Percentiles rank a stretch among this genome's conserved stretches.
Evolutionary conservation across 1,140 invertebrate genomes (phyloP).

Genomic region (Cepaea nemoralis): DNA sequence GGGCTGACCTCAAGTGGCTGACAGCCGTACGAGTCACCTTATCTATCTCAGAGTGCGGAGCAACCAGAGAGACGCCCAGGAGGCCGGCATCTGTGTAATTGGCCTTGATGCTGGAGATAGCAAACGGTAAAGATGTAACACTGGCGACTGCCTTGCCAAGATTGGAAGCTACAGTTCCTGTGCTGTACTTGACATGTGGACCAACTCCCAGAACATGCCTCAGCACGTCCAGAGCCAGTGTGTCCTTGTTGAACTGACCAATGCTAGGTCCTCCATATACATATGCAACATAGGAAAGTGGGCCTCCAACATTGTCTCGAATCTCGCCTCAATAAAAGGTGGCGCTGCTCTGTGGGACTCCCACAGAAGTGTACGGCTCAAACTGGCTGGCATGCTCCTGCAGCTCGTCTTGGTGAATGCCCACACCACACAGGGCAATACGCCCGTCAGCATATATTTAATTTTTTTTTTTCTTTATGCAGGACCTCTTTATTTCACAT

Average conservation of each 20-base stretch:
- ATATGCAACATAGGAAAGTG: conserved; percentile 82
- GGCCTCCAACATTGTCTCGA: conserved; percentile 73
- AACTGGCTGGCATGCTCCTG: conserved; percentile 76
- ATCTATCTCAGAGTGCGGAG: conserved; percentile 77
- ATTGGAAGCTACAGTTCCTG: conserved; percentile 70
- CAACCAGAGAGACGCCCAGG: conserved; percentile 84
- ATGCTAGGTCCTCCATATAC: conserved; percentile 81
- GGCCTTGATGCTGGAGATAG: conserved; percentile 80
- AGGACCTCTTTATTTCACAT: no score
- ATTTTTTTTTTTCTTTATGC: no score
- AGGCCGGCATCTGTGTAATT: conserved; percentile 87
- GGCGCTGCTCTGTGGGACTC: conserved; percentile 53
- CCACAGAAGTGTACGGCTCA: conserved; percentile 52
- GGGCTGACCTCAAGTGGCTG: conserved; percentile 75
- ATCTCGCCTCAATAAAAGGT: conserved; percentile 76
- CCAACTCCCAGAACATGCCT: conserved; percentile 81
- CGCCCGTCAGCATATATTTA: no score
- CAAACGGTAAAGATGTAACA: conserved; percentile 69
- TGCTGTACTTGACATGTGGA: conserved; percentile 81
- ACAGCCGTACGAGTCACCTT: conserved; percentile 77
- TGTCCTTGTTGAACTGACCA: conserved; percentile 78
- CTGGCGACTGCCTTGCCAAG: conserved; percentile 78
- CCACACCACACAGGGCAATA: conserved; percentile 84
- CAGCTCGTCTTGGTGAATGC: conserved; percentile 78
- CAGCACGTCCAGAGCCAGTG: conserved; percentile 81